Evolutionary conservation across 2,888 invertebrate species (phyloP).

Genomic region (Agelastica alni): DNA sequence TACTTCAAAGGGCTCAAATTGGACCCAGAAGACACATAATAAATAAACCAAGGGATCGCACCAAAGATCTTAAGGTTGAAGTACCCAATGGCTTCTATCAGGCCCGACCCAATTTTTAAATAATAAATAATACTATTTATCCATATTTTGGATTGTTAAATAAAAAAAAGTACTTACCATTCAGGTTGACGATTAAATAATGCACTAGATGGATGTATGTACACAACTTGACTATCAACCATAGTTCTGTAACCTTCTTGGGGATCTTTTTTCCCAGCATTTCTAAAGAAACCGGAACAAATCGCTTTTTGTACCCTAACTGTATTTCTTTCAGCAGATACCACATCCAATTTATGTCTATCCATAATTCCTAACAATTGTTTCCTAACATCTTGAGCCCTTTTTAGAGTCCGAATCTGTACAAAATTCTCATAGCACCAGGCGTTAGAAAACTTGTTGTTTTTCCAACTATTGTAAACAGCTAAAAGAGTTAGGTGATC

Average conservation of each 20-base stretch:
- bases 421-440: constrained; percentile 99
- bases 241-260: constrained; percentile 97
- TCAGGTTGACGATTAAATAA: constrained; percentile 98
- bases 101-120: no score
- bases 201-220: constrained; percentile 98
- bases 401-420: constrained; percentile 93
- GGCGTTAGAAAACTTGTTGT: constrained; percentile 97
- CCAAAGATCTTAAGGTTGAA: no score
- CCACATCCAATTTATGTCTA: constrained; percentile 94
- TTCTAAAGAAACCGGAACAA: constrained; percentile 97
- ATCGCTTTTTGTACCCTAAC: constrained; percentile 97
- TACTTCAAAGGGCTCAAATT: no score
- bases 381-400: constrained; percentile 97
- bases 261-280: constrained; percentile 98
- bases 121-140: no score
- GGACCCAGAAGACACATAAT: no score
- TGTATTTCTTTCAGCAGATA: constrained; percentile 94
- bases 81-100: no score
- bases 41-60: no score
- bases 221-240: constrained; percentile 97
- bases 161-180: constrained; percentile 84
- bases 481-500: constrained; percentile 97
- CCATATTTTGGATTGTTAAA: no score
- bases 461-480: constrained; percentile 99
- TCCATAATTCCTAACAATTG: constrained; percentile 98